Conservation (phyloP, 1,140 invertebrate species). For the Trypoxylus dichotomus region DNA sequence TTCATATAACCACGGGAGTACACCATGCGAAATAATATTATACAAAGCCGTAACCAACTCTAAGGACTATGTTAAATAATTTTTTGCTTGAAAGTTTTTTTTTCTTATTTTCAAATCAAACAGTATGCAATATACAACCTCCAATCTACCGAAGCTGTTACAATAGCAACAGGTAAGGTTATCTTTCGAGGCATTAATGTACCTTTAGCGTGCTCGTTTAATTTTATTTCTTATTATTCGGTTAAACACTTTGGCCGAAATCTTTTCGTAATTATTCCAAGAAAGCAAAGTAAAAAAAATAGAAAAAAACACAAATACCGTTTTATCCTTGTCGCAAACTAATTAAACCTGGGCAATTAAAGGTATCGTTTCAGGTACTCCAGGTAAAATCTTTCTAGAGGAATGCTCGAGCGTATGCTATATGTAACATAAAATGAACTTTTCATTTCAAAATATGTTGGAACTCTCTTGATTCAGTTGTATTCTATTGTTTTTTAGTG, state of each 20-base stretch:
- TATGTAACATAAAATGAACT: neutral
- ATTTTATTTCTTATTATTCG: neutral
- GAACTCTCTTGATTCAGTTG: no score
- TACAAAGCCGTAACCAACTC: no score
- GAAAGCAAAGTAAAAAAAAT: neutral
- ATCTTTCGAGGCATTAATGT: neutral
- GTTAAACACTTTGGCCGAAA: neutral
- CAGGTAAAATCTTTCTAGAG: neutral
- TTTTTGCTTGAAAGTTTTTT: no score
- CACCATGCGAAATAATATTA: no score
- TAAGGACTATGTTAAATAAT: no score
- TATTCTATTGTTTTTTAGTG: neutral
- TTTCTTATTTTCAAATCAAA: no score
- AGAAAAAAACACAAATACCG: neutral
- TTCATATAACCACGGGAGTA: no score
- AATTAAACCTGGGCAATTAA: conserved; percentile 10
- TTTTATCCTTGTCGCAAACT: conserved; percentile 3
- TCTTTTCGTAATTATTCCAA: neutral
- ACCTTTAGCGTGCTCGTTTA: neutral
- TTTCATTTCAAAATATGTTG: neutral
- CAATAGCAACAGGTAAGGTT: neutral
- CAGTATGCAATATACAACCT: no score
- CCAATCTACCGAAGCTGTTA: no score
- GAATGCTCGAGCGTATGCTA: neutral
- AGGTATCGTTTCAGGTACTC: conserved; percentile 20